Conservation (phyloP, 2,797 vertebrate species). For the Rhinichthys osculus region DNA sequence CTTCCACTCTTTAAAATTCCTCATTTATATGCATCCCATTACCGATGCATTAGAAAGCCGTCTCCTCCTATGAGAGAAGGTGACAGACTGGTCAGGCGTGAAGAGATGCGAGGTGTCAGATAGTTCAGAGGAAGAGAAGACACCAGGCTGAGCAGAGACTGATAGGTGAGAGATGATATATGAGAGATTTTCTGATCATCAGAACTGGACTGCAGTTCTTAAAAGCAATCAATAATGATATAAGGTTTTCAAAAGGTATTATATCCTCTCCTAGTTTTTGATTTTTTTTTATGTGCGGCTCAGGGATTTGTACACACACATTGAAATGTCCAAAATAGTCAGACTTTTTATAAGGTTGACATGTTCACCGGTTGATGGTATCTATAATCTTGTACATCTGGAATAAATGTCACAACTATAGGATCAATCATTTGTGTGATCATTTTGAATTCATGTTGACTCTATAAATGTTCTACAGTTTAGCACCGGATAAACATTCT, state of each 20-base stretch:
- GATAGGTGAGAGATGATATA: constrained; percentile 30
- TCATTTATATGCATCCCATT: constrained; percentile 5
- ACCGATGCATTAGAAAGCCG: neutral
- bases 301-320: neutral
- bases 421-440: neutral
- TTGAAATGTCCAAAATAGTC: neutral
- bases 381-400: neutral
- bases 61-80: neutral
- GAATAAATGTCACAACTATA: neutral
- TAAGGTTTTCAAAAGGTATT: neutral
- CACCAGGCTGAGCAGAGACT: neutral
- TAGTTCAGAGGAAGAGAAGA: constrained; percentile 2
- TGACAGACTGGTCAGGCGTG: constrained; percentile 29
- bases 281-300: neutral
- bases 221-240: neutral
- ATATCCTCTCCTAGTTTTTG: neutral
- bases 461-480: neutral
- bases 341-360: neutral
- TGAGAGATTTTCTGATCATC: constrained; percentile 22
- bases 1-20: neutral
- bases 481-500: neutral
- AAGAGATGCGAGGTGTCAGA: constrained; percentile 26
- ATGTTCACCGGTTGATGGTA: neutral
- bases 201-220: constrained; percentile 20
- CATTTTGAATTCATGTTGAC: neutral